Conservation (phyloP, 2,113 vertebrate species). For the Macquaria australasica region DNA sequence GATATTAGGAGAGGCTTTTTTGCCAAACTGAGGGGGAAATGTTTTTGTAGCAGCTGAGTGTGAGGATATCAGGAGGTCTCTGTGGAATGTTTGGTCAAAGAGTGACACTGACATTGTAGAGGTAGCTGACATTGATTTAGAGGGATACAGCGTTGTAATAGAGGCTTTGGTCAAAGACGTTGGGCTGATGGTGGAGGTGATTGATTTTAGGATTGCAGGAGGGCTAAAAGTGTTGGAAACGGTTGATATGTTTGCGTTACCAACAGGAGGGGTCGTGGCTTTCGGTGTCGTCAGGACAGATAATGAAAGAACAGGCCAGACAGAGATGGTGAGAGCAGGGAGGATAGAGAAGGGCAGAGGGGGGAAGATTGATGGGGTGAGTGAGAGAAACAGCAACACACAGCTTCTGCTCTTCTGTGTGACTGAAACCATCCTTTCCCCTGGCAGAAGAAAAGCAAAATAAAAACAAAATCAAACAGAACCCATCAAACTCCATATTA, state of each 20-base stretch:
- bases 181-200: neutral
- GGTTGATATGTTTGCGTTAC: conserved; percentile 2
- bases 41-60: conserved; percentile 6
- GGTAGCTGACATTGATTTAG: neutral
- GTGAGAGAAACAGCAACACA: conserved; percentile 42
- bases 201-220: neutral
- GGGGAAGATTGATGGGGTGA: conserved; percentile 6
- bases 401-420: conserved; percentile 47
- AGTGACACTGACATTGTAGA: neutral
- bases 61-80: neutral
- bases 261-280: neutral
- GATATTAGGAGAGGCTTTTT: neutral
- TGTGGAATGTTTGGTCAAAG: neutral
- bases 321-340: conserved; percentile 20
- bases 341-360: conserved; percentile 21
- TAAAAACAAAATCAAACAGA: conserved; percentile 5
- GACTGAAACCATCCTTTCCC: conserved; percentile 63
- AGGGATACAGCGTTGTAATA: neutral
- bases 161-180: neutral
- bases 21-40: neutral
- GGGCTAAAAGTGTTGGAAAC: neutral
- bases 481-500: neutral
- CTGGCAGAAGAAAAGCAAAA: conserved; percentile 28
- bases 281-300: conserved; percentile 6
- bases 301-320: conserved; percentile 28